Evolutionary conservation across 2,888 invertebrate species (phyloP), one percentile per base, ranked within the genome.

Genomic region (Phengaris arion): DNA sequence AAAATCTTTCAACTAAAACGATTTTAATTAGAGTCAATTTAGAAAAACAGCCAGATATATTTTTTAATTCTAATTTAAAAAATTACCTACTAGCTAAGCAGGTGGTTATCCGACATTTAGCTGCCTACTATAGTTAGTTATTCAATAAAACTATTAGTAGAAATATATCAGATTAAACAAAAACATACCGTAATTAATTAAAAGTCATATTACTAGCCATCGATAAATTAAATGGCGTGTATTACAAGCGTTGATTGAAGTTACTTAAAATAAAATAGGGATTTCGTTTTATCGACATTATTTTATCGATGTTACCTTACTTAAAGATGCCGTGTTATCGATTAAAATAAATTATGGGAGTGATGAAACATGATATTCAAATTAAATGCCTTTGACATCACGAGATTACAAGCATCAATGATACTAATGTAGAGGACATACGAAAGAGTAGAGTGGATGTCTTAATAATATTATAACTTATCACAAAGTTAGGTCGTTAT

Each of bases 341-440:
- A 92, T 92, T 92, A 89, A 86, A 87, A 86, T 86, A 87, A 89
- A 88, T 87, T 88, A 89, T 87, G 86, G 85, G 85, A 87, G 81
- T 89, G 92, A 93, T 93, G 92, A 92, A 86, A 86, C 81, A 85
- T 89, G 92, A 92, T 93, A 93, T 92, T 92, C 91, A 93, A 93
- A 93, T 92, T 92, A 91, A 93, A 93, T 93, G 91, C 89, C 91
- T 90, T 92, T 91, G 92, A 93, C 92, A 91, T 92, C 90, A 90
- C 83, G 84, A 93, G 93, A 93, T 93, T 92, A 92, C 89, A 87
- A 91, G 89, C 91, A 91, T 89, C 89, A 85, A 81, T 85, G 86
- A 87, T 89, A 89, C 79, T 86, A 84, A 86, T 52, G 22, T 72
- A 85, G 87, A 90, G 88, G 87, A 83, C 86, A 83, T 81, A 77